phyloP scores from a whole-genome alignment of 2,113 vertebrate genomes.

The Ascaphus truei region DNA sequence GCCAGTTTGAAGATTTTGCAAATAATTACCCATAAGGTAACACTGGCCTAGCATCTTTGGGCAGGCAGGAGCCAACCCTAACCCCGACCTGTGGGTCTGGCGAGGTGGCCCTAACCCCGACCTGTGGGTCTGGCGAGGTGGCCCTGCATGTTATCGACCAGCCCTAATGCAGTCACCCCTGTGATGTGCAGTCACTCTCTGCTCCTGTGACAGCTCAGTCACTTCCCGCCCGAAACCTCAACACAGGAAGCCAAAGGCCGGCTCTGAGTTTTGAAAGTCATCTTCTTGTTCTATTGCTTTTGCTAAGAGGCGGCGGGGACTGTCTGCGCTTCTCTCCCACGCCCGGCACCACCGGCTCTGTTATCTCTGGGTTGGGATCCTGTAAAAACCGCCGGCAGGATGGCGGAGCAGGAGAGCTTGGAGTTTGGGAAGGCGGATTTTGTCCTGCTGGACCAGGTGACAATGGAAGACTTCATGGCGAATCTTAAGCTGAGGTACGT shows the following conservation, averaged over 20 bases:
- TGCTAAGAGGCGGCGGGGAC: neutral
- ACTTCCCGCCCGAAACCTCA: constrained; percentile 17
- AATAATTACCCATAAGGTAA: too few species aligned
- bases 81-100: too few species aligned
- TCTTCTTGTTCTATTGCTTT: neutral
- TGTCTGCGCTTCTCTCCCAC: too few species aligned
- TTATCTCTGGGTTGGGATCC: neutral
- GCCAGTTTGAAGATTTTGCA: too few species aligned
- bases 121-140: too few species aligned
- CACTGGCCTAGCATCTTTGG: too few species aligned
- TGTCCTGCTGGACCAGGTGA: constrained; percentile 86
- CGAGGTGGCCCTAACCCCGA: too few species aligned
- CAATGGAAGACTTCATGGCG: constrained; percentile 87
- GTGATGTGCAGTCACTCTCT: too few species aligned
- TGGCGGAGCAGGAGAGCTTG: constrained; percentile 83
- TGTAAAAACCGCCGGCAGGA: constrained; percentile 31
- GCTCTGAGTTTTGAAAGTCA: neutral
- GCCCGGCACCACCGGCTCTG: neutral
- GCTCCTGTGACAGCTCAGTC: constrained; percentile 25
- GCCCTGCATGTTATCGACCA: too few species aligned
- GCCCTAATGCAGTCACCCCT: too few species aligned
- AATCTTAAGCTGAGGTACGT: constrained; percentile 84
- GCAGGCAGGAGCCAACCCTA: too few species aligned
- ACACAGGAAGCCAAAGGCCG: constrained; percentile 4
- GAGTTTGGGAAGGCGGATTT: constrained; percentile 89